Base-by-base conservation (phyloP, 2,113 vertebrate genomes). In the Benitochromis conjunctus region DNA sequence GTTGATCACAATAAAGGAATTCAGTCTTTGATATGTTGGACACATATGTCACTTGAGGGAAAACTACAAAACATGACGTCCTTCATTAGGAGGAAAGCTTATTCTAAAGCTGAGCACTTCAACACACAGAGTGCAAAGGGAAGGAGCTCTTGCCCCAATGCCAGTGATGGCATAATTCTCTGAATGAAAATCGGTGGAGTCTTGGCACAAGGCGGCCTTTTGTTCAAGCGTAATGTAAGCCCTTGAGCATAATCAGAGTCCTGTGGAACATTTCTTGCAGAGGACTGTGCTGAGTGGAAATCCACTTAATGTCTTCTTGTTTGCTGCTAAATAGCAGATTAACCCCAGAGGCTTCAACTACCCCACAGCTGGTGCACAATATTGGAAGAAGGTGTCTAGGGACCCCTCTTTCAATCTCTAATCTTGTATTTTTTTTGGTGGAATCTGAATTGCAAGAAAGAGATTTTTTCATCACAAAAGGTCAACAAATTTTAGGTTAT, bases 301-400 rank as follows among this genome's bases (percentile, higher is more conserved):
- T 91, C 85, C 86, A 88, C 79, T 86, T 86, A 77, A 81, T 87
- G 64, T 89, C 62, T 69, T 88, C 80, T 74, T 90, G 86, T 93
- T 92, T 92, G 88, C 83, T 87, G 48, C 89, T 94, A 90, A 94
- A 93, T 89, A 92, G 88, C 88, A 92, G 90, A 89, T 91, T 88
- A 92, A 88, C 86, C 88, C 79, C 53, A 21, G 41, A 62, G 88
- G 85, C 85, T 86, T 57, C 80, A 88, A 62, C 41, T 58, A 62
- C 55, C 87, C 74, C 88, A 80, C 62, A 90, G 88, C 83, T 86
- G 85, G 51, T 84, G 81, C 10, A 48, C 69, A 82, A 54, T 83
- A 69, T 89, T 88, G 51, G 51, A 88, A 88, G 56, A 89, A 86
- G 57, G 83, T 74, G 76, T 81, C 89, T 66, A 69, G 87, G 58